phyloP scores from a whole-genome alignment of 2,113 vertebrate genomes.

The Oceanodroma tethys region DNA sequence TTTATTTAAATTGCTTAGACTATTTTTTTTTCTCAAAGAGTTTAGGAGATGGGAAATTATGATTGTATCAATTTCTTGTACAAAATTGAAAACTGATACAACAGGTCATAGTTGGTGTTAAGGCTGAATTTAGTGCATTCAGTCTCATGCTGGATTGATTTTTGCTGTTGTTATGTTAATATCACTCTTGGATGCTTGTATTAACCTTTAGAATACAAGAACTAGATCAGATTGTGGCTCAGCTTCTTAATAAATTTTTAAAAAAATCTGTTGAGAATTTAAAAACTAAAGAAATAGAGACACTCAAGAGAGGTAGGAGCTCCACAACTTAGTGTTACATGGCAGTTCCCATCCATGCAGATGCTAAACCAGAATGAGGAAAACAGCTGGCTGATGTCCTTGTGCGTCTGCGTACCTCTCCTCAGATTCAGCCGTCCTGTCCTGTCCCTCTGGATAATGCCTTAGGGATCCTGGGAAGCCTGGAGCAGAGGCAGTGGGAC shows the following conservation, averaged over 20 bases:
- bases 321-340: background rate
- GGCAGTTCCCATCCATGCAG: background rate
- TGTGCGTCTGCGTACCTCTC: fast-evolving
- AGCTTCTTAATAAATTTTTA: background rate
- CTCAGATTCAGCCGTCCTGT: background rate
- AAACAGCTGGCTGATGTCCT: background rate
- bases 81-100: background rate
- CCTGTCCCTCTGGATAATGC: background rate
- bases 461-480: background rate
- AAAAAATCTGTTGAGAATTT: background rate
- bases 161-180: background rate
- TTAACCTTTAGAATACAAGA: background rate
- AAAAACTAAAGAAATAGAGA: background rate
- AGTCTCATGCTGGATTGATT: background rate
- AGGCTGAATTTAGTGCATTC: background rate
- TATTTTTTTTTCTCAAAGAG: background rate
- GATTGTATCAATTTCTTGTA: background rate
- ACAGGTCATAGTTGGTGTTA: background rate
- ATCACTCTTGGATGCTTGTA: background rate
- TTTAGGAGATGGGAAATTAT: background rate
- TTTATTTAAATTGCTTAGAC: background rate
- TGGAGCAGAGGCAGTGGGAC: background rate
- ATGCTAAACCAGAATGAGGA: background rate
- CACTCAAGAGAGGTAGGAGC: background rate
- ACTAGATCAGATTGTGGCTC: background rate